Base-by-base conservation (phyloP, 2,113 vertebrate genomes). In the Gallinago undulata region DNA sequence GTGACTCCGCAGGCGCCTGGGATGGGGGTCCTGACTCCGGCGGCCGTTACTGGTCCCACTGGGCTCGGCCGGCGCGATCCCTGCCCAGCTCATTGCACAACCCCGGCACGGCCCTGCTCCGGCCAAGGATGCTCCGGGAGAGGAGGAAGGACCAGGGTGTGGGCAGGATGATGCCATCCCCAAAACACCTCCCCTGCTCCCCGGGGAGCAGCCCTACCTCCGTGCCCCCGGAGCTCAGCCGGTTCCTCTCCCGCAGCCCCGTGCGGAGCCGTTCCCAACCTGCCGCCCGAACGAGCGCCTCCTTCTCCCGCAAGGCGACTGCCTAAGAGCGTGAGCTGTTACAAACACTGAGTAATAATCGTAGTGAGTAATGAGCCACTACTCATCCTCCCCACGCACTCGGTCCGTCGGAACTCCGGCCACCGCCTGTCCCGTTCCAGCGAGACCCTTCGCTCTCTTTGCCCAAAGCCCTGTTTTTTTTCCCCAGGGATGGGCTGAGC, bases 361-460 rank as follows among this genome's bases (percentile, higher is more conserved):
- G 6, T 19, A 67, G 77, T 96, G 96, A 97, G 92, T 96, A 96
- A 97, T 59, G 17, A 89, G 57, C 51, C 2, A 0, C 96, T 95
- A 82, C 95, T 96, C 95, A 97, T 97, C 96, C 60, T 92, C 81
- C 84, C 92, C 94, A 93, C 60, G 31, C 74, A 37, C 39, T 72
- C 1, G 0, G 7, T 41, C 62, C 11, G 0, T 0, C 9, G 2
- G 18, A 53, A 60, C 73, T 73, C 37, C 0, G 6, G 55, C 13
- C 37, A 2, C 21, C 9, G 18, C 81, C 68, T 56, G 39, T 74
- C 53, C 43, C 0, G 4, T 39, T 41, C 37, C 70, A 27, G 19
- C 0, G 28, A 39, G 56, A 59, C 21, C 69, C 72, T 73, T 27
- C 0, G 1, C 41, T 87, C 51, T 28, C 30, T 3, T 10, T 15